Evolutionary conservation across 2,113 vertebrate genomes (phyloP), one percentile per base, ranked within the genome.

Genomic region (Epinephelus cyanopodus): DNA sequence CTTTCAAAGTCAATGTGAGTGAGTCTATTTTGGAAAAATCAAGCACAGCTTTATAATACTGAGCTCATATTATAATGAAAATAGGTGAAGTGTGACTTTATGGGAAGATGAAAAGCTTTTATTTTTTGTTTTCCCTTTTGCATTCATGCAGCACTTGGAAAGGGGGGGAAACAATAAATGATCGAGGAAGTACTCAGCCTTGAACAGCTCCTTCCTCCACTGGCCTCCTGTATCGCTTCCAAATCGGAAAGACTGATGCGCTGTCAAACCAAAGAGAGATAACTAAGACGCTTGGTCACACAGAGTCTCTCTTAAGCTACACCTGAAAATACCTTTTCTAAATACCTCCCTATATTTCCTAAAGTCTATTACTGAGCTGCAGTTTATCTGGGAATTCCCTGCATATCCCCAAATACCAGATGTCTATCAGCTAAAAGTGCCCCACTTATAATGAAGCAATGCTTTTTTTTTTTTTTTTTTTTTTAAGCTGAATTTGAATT

Each of bases 211-310:
- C 23, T 53, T 56, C 70, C 68, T 73, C 66, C 18, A 25, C 23
- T 14, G 8, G 70, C 39, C 37, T 29, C 33, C 29, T 53, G 29
- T 25, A 52, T 76, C 52, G 39, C 29, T 18, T 47, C 23, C 23
- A 7, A 61, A 65, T 75, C 60, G 1, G 13, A 62, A 61, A 79
- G 74, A 84, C 67, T 56, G 61, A 86, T 92, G 85, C 23, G 52
- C 62, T 75, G 79, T 77, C 87, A 73, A 25, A 63, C 62, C 19
- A 68, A 57, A 65, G 25, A 68, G 4, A 64, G 79, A 81, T 77
- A 73, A 70, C 5, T 63, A 70, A 50, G 0, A 37, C 14, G 39
- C 60, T 58, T 45, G 17, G 33, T 69, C 29, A 15, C 9, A 1
- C 21, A 15, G 21, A 18, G 12, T 73, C 77, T 64, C n/a, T 75